phyloP scores from a whole-genome alignment of 2,113 vertebrate species.

The Oryzias celebensis region DNA sequence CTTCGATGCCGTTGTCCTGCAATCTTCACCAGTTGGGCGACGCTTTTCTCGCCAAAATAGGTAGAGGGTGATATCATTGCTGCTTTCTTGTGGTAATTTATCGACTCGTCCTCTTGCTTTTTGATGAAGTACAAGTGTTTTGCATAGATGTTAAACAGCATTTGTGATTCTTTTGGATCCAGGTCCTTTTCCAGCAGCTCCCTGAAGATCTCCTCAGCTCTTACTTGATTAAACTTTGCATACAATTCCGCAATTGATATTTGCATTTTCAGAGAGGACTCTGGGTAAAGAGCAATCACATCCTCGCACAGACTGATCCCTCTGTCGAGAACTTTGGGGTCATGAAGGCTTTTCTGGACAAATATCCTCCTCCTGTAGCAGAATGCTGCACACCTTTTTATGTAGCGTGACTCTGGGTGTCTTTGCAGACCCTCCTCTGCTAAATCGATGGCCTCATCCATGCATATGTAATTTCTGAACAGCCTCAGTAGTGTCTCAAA shows the following conservation, averaged over 20 bases:
- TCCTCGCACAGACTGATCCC: constrained; percentile 39
- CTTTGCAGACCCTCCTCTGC: constrained; percentile 45
- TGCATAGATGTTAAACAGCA: constrained; percentile 48
- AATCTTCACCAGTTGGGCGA: constrained; percentile 23
- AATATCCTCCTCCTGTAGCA: constrained; percentile 47
- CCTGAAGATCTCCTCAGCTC: constrained; percentile 29
- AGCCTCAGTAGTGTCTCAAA: constrained; percentile 38
- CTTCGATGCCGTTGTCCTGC: constrained; percentile 6
- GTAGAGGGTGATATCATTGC: constrained; percentile 26
- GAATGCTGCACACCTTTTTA: constrained; percentile 35
- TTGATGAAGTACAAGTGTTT: constrained; percentile 12
- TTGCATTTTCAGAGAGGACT: constrained; percentile 13
- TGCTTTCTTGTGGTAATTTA: constrained; percentile 44
- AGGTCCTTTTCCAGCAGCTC: constrained; percentile 33
- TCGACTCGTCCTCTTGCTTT: constrained; percentile 12
- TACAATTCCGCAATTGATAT: constrained; percentile 32
- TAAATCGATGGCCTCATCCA: constrained; percentile 54
- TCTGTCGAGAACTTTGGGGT: constrained; percentile 22
- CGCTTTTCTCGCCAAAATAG: not conserved
- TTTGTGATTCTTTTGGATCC: constrained; percentile 23
- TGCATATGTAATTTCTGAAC: constrained; percentile 30
- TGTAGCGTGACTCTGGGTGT: constrained; percentile 44
- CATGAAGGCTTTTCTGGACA: not conserved
- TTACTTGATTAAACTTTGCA: not conserved
- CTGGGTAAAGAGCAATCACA: constrained; percentile 45